These are phyloP conservation scores for Spongilla lacustris DNA, from an alignment of 37 sponge, comb jelly and placozoan species.

Conservation along the genomic window DNA sequence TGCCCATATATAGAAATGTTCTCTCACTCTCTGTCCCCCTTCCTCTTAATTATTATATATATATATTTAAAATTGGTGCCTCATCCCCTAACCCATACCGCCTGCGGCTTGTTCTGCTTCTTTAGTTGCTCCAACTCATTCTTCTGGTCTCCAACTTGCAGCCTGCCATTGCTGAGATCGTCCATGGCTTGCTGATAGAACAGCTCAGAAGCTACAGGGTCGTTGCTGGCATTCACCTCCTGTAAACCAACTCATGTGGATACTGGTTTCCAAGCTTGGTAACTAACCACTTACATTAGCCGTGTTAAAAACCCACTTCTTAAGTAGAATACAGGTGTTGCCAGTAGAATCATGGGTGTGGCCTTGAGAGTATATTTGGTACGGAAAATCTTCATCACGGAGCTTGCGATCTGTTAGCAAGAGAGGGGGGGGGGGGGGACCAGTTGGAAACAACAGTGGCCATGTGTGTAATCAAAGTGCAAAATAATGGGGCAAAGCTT, in stretches of 20 bases:
- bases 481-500: background rate
- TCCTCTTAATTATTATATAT: too few species aligned
- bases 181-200: constrained; percentile 77
- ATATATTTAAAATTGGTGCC: background rate
- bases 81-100: constrained; percentile 23
- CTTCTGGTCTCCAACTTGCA: constrained; percentile 34
- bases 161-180: constrained; percentile 59
- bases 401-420: constrained; percentile 72
- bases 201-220: constrained; percentile 51
- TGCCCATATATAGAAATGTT: background rate
- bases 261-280: background rate
- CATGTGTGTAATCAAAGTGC: background rate
- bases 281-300: constrained; percentile 17
- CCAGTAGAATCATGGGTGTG: constrained; percentile 12
- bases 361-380: constrained; percentile 56
- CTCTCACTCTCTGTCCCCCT: too few species aligned
- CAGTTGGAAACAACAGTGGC: background rate
- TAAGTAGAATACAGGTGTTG: constrained; percentile 44
- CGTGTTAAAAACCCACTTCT: constrained; percentile 85
- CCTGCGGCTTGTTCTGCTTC: constrained; percentile 27
- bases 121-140: constrained; percentile 32
- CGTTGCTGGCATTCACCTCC: constrained; percentile 42
- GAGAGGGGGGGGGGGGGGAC: background rate
- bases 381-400: constrained; percentile 79
- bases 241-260: background rate